Evolutionary conservation across 2,888 invertebrate genomes (phyloP), one percentile per base, ranked within the genome.

Genomic region (Phasia obesa): DNA sequence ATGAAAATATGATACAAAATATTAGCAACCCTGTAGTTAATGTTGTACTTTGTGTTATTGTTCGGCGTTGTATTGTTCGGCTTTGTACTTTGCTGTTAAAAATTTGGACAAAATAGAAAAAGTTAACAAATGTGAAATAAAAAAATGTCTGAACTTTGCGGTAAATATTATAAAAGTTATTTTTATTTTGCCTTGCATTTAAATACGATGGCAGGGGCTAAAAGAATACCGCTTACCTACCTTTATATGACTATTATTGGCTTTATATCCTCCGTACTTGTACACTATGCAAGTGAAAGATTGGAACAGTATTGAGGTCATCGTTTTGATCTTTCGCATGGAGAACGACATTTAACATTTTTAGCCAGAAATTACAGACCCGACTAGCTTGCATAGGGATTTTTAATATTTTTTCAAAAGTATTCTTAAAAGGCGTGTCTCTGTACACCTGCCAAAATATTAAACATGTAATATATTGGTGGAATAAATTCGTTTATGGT

Each of bases 91-190:
- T 77, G 57, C 7, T 74, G 73, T 73, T 77, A 73, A 76, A 75
- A 78, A 75, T 75, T 71, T 79, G 59, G 65, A 77, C 77, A 73
- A 75, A 79, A 82, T 69, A 35, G 57, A 78, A 83, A 75, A 83
- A 79, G 49, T 83, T 79, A 38, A 80, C 83, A 83, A 83, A 83
- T 83, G 83, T 83, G 79, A 83, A 83, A 75, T 65, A 62, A 77
- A 67, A 81, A 78, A 81, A 83, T 83, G 83, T 83, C 83, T 71
- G 75, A 83, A 79, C 15, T 75, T 71, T 83, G 78, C 60, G 83
- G 83, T 83, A 83, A 83, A 83, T 83, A 79, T 83, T 27, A 62
- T 53, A 67, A 49, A 71, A 76, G 23, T 5, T 71, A 51, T 55
- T 70, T 75, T 59, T 65, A 77, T 49, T 71, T 35, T 38, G 21